These are phyloP conservation scores for Drosophila pallidifrons DNA, from an alignment of 1,140 invertebrate species.

Conservation along the genomic window DNA sequence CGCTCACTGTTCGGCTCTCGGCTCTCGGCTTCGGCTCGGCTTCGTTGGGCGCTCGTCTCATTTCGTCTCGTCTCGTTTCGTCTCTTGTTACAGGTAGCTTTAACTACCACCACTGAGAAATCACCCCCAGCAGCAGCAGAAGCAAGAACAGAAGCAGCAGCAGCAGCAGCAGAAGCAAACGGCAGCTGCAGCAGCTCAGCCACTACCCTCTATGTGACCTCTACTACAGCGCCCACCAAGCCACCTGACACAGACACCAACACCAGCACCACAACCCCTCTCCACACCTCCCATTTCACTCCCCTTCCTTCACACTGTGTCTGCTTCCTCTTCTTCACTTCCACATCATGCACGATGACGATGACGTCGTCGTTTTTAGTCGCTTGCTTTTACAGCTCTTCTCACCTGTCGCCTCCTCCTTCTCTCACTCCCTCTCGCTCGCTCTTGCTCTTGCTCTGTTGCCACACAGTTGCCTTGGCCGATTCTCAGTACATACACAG, in stretches of 20 bases:
- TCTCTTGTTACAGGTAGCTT: constrained; percentile 28
- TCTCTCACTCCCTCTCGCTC: no score
- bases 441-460: constrained; percentile 11
- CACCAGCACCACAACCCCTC: background rate
- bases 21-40: constrained; percentile 4
- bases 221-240: constrained; percentile 52
- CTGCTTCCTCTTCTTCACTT: background rate
- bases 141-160: background rate
- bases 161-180: constrained; percentile 12
- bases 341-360: constrained; percentile 71
- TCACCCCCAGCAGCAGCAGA: constrained; percentile 36
- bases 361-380: constrained; percentile 67
- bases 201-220: constrained; percentile 77
- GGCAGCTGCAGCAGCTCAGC: constrained; percentile 44
- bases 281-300: background rate
- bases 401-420: background rate
- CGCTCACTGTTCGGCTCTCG: constrained; percentile 3
- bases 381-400: constrained; percentile 17
- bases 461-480: constrained; percentile 71
- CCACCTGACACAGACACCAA: constrained; percentile 41
- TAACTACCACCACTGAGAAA: constrained; percentile 31
- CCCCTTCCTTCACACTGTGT: background rate
- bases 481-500: constrained; percentile 67
- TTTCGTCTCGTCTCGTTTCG: constrained; percentile 10
- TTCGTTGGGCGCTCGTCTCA: background rate